These are phyloP conservation scores for Melipona beecheii DNA, from an alignment of 2,888 invertebrate species.

Conservation along the genomic window DNA sequence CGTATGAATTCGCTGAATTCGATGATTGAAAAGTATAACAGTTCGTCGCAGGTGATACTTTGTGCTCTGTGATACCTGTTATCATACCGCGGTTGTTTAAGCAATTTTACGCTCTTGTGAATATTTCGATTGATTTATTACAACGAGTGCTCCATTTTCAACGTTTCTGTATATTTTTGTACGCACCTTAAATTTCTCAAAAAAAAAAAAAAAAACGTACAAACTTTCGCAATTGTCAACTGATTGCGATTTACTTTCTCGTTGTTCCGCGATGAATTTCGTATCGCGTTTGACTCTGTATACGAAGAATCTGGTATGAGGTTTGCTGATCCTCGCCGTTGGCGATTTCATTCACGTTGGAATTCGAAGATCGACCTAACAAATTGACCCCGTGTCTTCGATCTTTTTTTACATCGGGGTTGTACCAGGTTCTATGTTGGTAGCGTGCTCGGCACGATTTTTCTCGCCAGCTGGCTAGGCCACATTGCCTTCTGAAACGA, in stretches of 20 bases:
- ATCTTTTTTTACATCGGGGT: conserved; percentile 37
- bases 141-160: no score
- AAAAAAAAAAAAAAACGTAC: no score
- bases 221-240: no score
- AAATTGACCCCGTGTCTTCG: conserved; percentile 39
- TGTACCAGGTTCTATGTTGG: conserved; percentile 41
- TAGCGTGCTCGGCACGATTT: conserved; percentile 29
- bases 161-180: no score
- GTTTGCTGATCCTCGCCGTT: not conserved
- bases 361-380: conserved; percentile 25
- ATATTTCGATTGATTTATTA: no score
- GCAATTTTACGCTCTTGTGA: no score
- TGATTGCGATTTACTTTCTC: not conserved
- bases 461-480: conserved; percentile 6
- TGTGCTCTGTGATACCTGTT: conserved; percentile 6
- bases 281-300: not conserved
- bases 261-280: not conserved
- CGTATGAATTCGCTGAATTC: not conserved
- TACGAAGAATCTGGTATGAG: not conserved
- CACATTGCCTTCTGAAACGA: not conserved
- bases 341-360: not conserved
- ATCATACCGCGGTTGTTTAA: no score
- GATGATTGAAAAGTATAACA: not conserved
- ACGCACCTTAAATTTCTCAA: no score
- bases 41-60: conserved; percentile 24